Percentiles rank a stretch among this genome's conserved stretches.
phyloP scores from a whole-genome alignment of 2,797 vertebrate genomes.

The Falco concolor region DNA sequence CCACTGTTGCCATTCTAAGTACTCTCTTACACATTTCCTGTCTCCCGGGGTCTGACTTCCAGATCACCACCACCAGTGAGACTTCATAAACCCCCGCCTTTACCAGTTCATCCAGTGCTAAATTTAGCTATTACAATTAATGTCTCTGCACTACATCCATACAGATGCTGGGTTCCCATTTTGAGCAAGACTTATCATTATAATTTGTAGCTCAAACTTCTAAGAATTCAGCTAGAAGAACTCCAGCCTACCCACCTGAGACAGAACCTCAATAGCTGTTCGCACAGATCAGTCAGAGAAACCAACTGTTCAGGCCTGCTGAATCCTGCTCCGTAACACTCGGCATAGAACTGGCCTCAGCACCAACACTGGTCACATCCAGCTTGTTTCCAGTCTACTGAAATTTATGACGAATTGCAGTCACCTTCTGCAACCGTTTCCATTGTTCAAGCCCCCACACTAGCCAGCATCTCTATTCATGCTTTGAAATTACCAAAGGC shows the following conservation, averaged over 20 bases:
- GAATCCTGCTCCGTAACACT: background rate
- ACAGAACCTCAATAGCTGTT: background rate
- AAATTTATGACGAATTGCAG: background rate
- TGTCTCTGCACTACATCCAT: background rate
- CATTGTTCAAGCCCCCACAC: accelerated
- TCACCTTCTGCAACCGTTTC: background rate
- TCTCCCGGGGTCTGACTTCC: background rate
- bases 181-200: background rate
- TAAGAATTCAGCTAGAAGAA: accelerated
- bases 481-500: background rate
- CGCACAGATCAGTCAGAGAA: background rate
- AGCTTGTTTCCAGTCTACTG: background rate
- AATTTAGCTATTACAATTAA: background rate
- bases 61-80: background rate
- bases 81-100: background rate
- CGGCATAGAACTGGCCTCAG: background rate
- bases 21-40: background rate
- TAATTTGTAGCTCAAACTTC: background rate
- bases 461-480: background rate
- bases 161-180: background rate
- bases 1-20: background rate
- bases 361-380: accelerated
- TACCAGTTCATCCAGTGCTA: background rate
- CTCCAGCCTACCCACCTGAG: background rate
- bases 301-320: too few relatives aligned